Conservation (phyloP, 2,797 vertebrate species). For the Epinephelus awoara region DNA sequence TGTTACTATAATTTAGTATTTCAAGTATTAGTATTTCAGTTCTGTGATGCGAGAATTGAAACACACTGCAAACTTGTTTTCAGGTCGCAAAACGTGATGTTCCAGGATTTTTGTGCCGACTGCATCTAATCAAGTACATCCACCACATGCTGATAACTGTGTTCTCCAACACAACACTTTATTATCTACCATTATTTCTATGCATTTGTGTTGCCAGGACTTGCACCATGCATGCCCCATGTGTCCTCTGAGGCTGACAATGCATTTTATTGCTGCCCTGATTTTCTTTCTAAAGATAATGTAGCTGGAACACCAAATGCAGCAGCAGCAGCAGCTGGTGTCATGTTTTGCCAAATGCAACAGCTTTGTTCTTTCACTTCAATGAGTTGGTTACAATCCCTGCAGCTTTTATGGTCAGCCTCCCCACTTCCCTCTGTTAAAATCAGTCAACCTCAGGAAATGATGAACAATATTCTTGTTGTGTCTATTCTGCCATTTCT, state of each 20-base stretch:
- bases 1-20: too few species aligned
- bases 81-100: background rate
- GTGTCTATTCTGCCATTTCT: conserved; percentile 78
- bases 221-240: background rate
- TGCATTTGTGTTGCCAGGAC: background rate
- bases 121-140: background rate
- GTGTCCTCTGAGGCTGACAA: conserved; percentile 8
- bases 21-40: too few species aligned
- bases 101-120: background rate
- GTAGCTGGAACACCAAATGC: conserved; percentile 25
- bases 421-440: conserved; percentile 31
- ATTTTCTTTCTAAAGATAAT: conserved; percentile 28
- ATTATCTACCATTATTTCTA: background rate
- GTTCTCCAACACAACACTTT: background rate
- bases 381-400: conserved; percentile 46
- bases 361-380: conserved; percentile 79
- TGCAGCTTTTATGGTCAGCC: conserved; percentile 56
- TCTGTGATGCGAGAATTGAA: background rate
- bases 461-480: conserved; percentile 84
- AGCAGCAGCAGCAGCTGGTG: conserved; percentile 62
- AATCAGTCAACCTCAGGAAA: conserved; percentile 76
- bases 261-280: conserved; percentile 14
- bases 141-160: background rate
- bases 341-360: conserved; percentile 75
- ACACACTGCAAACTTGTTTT: background rate